Base-by-base conservation (phyloP, 2,797 vertebrate species). In the Bradypodion pumilum region DNA sequence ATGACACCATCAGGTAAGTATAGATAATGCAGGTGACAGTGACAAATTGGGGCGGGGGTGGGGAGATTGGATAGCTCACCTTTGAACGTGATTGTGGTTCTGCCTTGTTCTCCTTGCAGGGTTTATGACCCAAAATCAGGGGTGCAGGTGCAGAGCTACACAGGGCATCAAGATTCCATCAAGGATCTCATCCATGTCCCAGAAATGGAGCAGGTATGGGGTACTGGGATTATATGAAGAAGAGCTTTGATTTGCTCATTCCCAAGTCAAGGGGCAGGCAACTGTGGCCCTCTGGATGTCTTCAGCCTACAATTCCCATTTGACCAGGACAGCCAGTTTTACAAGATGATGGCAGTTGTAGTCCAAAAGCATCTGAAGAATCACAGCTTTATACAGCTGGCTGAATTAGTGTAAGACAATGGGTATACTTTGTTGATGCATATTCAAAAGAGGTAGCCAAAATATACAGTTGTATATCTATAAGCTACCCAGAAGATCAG, bases 111-210 rank as follows among this genome's bases (percentile, higher is more conserved):
- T 77, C 27, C 27, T 65, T 83, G 37, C 70, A 92, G 91, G 66
- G 88, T 93, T 76, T 93, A 88, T 84, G 91, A 93, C 56, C 76
- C 90, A 44, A 86, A 83, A 10, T 85, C 86, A 65, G 75, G 89
- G 12, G 46, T 85, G 44, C 86, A 89, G 66, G 89, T 93, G 32
- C 92, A 93, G 52, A 86, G 83, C 72, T 89, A 92, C 70, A 62
- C 69, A 29, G 92, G 92, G 27, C 92, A 93, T 81, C 89, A 84
- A 65, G 92, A 93, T 75, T 84, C 89, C 40, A 88, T 93, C 69
- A 88, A 88, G 23, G 77, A 79, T 46, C 77, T 93, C 62, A 78
- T 91, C 63, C 91, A 93, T 76, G 83, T 93, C 60, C 86, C 92
- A 72, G 91, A 93, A 80, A 89, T 87, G 59, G 74, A 86, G 21